Conservation (phyloP, 1,140 invertebrate genomes). For the Pseudobourletiella spinata region DNA sequence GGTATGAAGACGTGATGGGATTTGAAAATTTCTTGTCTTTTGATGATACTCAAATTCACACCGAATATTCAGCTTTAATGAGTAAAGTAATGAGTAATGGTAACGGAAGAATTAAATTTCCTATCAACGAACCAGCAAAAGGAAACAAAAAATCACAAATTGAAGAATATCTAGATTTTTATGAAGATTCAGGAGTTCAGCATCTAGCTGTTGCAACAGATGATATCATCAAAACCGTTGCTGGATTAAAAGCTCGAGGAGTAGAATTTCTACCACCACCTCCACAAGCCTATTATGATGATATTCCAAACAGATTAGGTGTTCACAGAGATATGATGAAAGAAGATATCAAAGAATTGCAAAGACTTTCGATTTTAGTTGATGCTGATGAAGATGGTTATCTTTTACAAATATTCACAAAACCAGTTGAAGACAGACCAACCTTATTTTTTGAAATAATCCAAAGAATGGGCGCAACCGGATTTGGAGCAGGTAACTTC, state of each 20-base stretch:
- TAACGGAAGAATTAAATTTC: constrained; percentile 96
- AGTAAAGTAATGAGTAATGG: constrained; percentile 89
- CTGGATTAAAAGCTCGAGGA: too few species aligned
- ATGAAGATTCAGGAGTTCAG: constrained; percentile 93
- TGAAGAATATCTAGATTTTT: constrained; percentile 96
- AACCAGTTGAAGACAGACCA: constrained; percentile 94
- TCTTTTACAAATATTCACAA: constrained; percentile 95
- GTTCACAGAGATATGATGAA: constrained; percentile 67
- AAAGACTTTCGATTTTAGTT: constrained; percentile 87
- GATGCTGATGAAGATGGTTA: constrained; percentile 98
- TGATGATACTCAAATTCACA: constrained; percentile 92
- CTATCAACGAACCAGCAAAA: constrained; percentile 93
- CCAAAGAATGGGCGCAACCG: constrained; percentile 92
- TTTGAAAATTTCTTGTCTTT: constrained; percentile 99
- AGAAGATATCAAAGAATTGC: too few species aligned
- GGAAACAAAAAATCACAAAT: constrained; percentile 96
- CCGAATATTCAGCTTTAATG: constrained; percentile 92
- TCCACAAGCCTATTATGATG: too few species aligned
- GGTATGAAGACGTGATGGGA: too few species aligned
- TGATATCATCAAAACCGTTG: too few species aligned
- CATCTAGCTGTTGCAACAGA: constrained; percentile 93
- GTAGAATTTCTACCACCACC: too few species aligned
- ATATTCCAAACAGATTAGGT: too few species aligned
- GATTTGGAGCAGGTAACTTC: constrained; percentile 98
- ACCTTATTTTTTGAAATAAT: constrained; percentile 97